Evolutionary conservation across 1,140 invertebrate genomes (phyloP), one percentile per base, ranked within the genome.

Genomic region (Linepithema humile): DNA sequence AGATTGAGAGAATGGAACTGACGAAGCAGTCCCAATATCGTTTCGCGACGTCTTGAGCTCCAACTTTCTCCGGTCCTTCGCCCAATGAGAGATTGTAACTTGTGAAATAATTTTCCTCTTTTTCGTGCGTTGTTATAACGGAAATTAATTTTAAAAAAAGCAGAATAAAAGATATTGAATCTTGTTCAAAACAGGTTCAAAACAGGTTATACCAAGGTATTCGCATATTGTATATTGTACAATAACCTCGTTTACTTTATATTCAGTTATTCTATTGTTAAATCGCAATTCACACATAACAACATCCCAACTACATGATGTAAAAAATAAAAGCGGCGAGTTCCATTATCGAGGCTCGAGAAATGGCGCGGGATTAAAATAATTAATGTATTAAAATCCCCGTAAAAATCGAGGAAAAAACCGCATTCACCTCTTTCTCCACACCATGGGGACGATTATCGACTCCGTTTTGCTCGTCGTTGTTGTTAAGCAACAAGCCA

Each of bases 401-500:
- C 0, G 17, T 29, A 43, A 17, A 45, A 29, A 38, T n/a, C n/a
- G 6, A 6, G 35, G 35, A 35, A 73, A 78, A 67, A 75, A 50
- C 1, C 20, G 15, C 45, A 10, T 57, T 55, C 20, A 29, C n/a
- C 23, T 55, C 20, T 50, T 15, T 20, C 48, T n/a, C n/a, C n/a
- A 7, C 45, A 32, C 10, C 15, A 15, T 35, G 5, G 29, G 2
- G 26, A 40, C 57, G 67, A 70, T 88, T 88, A 88, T 69, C 48
- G 64, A 32, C 12, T 53, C 45, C 62, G 45, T 40, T 43, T 78
- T 69, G 17, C 48, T 78, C 45, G 73, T 64, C 59, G 40, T 26
- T 55, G 20, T 62, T 40, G 72, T 64, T 74, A 50, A 77, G 70
- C 72, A 74, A 77, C 72, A 83, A 83, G 72, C 82, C n/a, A 45